Base-by-base conservation (phyloP, 2,797 vertebrate genomes). In the Tangara arthus region DNA sequence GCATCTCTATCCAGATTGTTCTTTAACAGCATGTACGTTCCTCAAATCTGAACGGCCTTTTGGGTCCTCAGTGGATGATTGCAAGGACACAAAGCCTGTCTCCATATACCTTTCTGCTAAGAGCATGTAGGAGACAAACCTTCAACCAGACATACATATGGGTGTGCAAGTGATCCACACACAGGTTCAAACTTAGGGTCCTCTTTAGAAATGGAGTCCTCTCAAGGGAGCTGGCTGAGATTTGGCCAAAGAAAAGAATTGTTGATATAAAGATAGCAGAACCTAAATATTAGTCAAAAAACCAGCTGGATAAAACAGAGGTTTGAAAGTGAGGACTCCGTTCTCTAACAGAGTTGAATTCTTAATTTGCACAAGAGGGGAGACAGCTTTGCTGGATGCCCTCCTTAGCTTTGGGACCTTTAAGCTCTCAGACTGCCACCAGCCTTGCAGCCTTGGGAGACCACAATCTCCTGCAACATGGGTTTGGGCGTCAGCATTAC, bases 101-200 rank as follows among this genome's bases (percentile, higher is more conserved):
- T 70, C 30, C 12, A 3, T 11, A 21, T 3, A 44, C 2, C 4
- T 19, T 77, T 87, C 16, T 59, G 39, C 47, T 46, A 61, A 32
- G 19, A 75, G 17, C 10, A 8, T 3, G 14, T 27, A 61, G 53
- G 26, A 89, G 12, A 46, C 49, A 52, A 47, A 30, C 9, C 16
- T 64, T 41, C 16, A 75, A 5, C 5, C 10, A 57, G 17, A 8
- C 30, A 22, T 30, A 18, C 0, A 0, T 20, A 15, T 7, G 11
- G 12, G 5, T 46, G 34, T 83, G 24, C 27, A 84, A 53, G 64
- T 3, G 24, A 20, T 53, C 46, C 42, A 57, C 28, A 68, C 37
- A 68, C 24, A 70, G 6, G 20, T 15, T 81, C 24, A 22, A 24
- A 71, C 73, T 80, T 39, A 39, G 13, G 57, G 8, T 39, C 1